Evolutionary conservation across 2,888 invertebrate genomes (phyloP).

Genomic region (Ommatoiulus sabulosus): DNA sequence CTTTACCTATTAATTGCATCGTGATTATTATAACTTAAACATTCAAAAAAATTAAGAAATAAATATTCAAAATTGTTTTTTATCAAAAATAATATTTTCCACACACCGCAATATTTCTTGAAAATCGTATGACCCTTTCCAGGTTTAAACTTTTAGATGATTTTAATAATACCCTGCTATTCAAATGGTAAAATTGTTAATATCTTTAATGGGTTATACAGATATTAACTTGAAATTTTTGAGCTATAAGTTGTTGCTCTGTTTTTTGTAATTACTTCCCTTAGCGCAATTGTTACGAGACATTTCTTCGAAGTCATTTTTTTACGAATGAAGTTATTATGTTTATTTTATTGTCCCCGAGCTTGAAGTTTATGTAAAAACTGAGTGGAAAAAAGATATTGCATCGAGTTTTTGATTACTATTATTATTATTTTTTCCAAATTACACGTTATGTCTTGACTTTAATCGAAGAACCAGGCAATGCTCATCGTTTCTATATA

Average conservation of each 20-base stretch:
- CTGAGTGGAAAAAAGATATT: not conserved
- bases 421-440: not conserved
- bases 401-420: not conserved
- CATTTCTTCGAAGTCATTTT: not conserved
- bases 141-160: no score
- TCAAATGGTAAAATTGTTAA: not conserved
- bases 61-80: no score
- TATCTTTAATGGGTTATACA: not conserved
- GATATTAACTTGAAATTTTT: not conserved
- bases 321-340: not conserved
- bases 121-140: no score
- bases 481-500: not conserved
- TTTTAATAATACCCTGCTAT: no score
- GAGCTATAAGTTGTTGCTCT: not conserved
- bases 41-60: no score
- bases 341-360: constrained; percentile 26
- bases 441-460: not conserved
- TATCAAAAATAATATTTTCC: no score
- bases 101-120: no score
- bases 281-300: not conserved
- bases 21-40: no score
- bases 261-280: not conserved
- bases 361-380: not conserved
- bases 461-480: not conserved
- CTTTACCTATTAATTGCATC: no score